phyloP scores from a whole-genome alignment of 2,888 invertebrate genomes.

The Tinea semifulvella region DNA sequence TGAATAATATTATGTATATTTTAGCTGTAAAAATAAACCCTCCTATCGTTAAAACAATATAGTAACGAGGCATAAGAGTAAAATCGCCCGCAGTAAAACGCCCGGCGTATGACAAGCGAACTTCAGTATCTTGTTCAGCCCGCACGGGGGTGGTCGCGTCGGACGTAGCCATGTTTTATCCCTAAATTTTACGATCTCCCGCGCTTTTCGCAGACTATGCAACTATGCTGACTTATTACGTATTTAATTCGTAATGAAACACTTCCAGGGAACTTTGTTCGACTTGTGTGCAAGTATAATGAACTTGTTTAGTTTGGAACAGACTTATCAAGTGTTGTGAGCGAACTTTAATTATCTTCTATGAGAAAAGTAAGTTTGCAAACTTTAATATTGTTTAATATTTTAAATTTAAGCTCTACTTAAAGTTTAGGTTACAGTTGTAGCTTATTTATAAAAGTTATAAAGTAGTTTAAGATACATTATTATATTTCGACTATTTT shows the following conservation, averaged over 20 bases:
- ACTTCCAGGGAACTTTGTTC: slow-evolving; percentile 17
- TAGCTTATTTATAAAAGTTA: too few species aligned
- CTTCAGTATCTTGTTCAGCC: slow-evolving; percentile 47
- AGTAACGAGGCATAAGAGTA: slow-evolving; percentile 56
- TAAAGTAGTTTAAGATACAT: too few species aligned
- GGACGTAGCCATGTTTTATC: slow-evolving; percentile 32
- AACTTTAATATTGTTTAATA: too few species aligned
- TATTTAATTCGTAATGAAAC: slow-evolving; percentile 6
- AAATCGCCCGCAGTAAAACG: slow-evolving; percentile 50
- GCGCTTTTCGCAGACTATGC: slow-evolving; percentile 39
- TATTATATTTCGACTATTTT: too few species aligned
- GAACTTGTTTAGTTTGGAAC: slow-evolving; percentile 27
- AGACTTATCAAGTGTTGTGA: slow-evolving; percentile 10
- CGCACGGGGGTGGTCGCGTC: slow-evolving; percentile 51
- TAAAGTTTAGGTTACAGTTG: too few species aligned
- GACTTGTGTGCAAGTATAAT: slow-evolving; percentile 28
- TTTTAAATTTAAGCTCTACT: too few species aligned
- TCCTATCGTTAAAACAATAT: slow-evolving; percentile 55
- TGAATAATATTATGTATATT: too few species aligned
- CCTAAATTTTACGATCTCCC: slow-evolving; percentile 47
- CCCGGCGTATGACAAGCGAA: slow-evolving; percentile 36
- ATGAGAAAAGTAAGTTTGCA: slow-evolving; percentile 1
- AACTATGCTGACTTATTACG: slow-evolving; percentile 7
- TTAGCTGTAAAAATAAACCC: too few species aligned
- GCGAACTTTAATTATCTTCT: slow-evolving; percentile 5